A percentile compares a stretch with the other conserved stretches of the same genome.
Evolutionary conservation across 2,888 invertebrate species (phyloP).

Genomic region (Oeneis ivallda): DNA sequence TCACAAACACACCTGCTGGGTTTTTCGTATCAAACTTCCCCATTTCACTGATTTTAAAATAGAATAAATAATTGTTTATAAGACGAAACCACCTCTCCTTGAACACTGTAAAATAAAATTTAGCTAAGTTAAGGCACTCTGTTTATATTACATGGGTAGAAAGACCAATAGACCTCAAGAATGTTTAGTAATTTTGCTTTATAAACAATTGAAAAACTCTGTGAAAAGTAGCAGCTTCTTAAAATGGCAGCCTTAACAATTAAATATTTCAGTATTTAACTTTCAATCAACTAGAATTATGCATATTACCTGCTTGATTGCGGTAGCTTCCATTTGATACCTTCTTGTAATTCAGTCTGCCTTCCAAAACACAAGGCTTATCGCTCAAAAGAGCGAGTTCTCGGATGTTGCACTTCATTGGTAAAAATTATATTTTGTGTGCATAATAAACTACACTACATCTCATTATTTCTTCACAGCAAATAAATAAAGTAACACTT

Average conservation of each 20-base stretch:
- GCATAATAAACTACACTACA: background rate
- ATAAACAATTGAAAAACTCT: background rate
- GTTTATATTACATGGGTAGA: too few species aligned
- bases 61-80: constrained; percentile 88
- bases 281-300: background rate
- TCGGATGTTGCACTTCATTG: constrained; percentile 88
- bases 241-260: too few species aligned
- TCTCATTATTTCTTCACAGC: constrained; percentile 7
- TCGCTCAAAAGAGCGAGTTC: constrained; percentile 85
- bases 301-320: constrained; percentile 66
- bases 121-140: too few species aligned
- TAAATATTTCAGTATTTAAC: background rate
- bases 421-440: constrained; percentile 32
- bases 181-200: background rate
- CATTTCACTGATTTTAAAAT: constrained; percentile 86
- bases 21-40: constrained; percentile 84
- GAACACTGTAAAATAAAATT: constrained; percentile 78
- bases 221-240: background rate
- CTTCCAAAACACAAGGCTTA: constrained; percentile 84
- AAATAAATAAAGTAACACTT: constrained; percentile 1
- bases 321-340: constrained; percentile 80
- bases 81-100: constrained; percentile 91
- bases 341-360: constrained; percentile 87
- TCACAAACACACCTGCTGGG: constrained; percentile 87
- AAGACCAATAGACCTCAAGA: background rate